Evolutionary conservation across 92 coral and sea anemone genomes (phyloP), one percentile per base, ranked within the genome.

Genomic region (Ricordea florida): DNA sequence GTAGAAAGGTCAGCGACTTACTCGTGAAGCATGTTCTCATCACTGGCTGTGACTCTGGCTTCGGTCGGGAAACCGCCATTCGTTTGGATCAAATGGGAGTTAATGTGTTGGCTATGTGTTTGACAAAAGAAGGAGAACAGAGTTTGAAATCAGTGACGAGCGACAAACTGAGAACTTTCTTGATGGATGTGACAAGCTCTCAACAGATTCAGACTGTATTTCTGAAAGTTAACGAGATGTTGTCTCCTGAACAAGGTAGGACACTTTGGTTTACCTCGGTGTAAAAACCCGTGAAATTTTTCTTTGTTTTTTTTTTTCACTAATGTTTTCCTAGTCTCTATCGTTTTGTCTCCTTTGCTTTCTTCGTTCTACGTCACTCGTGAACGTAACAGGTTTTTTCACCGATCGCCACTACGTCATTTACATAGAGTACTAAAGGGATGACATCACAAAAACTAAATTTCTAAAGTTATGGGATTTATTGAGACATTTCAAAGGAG

Each of bases 1-100:
- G 63, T 62, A 55, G 36, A 31, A 75, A 55, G 18, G 47, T 77
- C 18, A 37, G 41, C 11, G 83, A 66, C 42, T 83, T 77, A 44
- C 61, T 42, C 53, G 72, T 57, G 55, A 78, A 65, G 22, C 85
- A 82, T 47, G 90, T 92, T 25, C 72, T 92, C 0, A 85, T 92
- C 42, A 92, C 97, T 1, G 97, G 94, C 21, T 89, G 93, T 70
- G 96, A 90, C 51, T 60, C 89, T 4, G 97, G 97, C 4, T 92
- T 92, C 48, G 97, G 94, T 6, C 80, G 53, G 21, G 60, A 71
- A 40, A 50, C 79, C 10, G 98, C 98, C 50, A 83, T 81, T 66
- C 85, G 65, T 21, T 43, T 92, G 43, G 92, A 92, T 56, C 26
- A 71, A 62, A 58, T 92, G 62, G 98, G 98, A 33, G 77, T 89